Conservation (phyloP, 2,113 vertebrate species). For the Xyrauchen texanus region DNA sequence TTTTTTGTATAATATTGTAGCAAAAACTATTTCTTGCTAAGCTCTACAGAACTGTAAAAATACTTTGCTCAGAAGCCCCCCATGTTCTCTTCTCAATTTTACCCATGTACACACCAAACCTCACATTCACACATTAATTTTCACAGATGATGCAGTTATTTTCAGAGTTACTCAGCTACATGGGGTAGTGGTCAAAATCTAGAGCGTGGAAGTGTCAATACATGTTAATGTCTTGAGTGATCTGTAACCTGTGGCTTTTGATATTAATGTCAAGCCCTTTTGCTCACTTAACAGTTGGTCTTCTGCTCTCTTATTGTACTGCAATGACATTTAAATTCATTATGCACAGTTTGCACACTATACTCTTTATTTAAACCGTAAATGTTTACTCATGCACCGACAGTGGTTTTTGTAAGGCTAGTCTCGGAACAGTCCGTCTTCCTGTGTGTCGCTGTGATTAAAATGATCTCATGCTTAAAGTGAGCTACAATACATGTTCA, state of each 20-base stretch:
- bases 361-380: neutral
- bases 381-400: conserved; percentile 20
- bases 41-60: neutral
- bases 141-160: conserved; percentile 1
- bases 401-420: conserved; percentile 1
- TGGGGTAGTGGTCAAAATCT: conserved; percentile 15
- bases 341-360: neutral
- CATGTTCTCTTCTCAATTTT: neutral
- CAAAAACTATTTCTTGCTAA: too few relatives aligned
- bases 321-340: conserved; percentile 38
- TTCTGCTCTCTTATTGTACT: neutral
- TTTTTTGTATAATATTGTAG: too few relatives aligned
- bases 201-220: neutral
- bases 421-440: neutral
- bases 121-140: neutral
- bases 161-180: conserved; percentile 41
- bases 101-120: neutral
- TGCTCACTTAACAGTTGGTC: conserved; percentile 13
- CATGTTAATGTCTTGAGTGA: neutral
- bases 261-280: conserved; percentile 42
- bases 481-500: neutral
- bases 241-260: conserved; percentile 36
- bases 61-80: neutral
- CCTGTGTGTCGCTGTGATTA: neutral
- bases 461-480: neutral